Evolutionary conservation across 2,113 vertebrate genomes (phyloP), one percentile per base, ranked within the genome.

Genomic region (Planiliza haematocheilus): DNA sequence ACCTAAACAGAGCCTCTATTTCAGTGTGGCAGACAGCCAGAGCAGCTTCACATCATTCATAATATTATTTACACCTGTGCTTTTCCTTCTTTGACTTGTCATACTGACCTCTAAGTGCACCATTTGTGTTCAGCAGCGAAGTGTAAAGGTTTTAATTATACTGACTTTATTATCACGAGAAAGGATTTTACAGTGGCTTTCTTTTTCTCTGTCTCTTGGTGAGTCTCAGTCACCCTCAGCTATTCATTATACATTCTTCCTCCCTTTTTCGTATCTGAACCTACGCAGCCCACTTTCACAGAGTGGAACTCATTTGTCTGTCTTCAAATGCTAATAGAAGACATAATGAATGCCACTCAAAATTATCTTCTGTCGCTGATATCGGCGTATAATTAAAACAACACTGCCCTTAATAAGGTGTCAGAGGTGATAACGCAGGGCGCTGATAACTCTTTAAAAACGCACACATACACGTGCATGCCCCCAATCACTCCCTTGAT

Each of bases 321-420:
- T 81, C 74, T 84, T 82, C 71, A 69, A 70, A 83, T 65, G 77
- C 84, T 84, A 82, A 91, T 78, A 69, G 52, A 68, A 53, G 37
- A 77, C 74, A 80, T 63, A 78, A 86, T 79, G 68, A 79, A 81
- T 78, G 87, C 80, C 88, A 88, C 82, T 91, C 83, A 90, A 73
- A 84, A 52, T 86, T 66, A 83, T 77, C 85, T 82, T 70, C 49
- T 0, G 60, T 45, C 10, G 7, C 75, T 82, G 69, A 85, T 90
- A 84, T 82, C 71, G 62, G 73, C 41, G 45, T 67, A 62, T 84
- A 87, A 89, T 91, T 89, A 89, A 90, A 88, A 88, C 85, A 89
- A 83, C 74, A 77, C 73, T 69, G 83, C 74, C 80, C 74, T 82
- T 90, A 87, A 87, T 89, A 65, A 82, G 70, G 78, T 75, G 79